A percentile compares a stretch with the other conserved stretches of the same genome.
Evolutionary conservation across 2,797 vertebrate species (phyloP).

Genomic region (Vespertilio murinus): DNA sequence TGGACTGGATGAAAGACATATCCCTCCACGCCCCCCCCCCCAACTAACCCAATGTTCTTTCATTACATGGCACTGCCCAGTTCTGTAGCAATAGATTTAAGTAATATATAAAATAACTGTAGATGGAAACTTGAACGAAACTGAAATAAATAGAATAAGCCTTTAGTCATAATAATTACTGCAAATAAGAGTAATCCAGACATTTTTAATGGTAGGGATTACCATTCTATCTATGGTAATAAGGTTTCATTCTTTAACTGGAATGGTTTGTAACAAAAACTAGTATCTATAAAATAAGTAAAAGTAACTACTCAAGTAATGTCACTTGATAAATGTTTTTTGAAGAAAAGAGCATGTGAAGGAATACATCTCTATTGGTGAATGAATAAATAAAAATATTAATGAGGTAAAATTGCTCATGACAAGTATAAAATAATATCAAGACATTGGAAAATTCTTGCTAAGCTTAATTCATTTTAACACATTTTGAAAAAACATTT

Average conservation of each 20-base stretch:
- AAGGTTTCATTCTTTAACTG: slow-evolving; percentile 58
- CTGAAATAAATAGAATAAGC: slow-evolving; percentile 62
- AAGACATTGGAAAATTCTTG: slow-evolving; percentile 38
- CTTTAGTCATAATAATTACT: slow-evolving; percentile 68
- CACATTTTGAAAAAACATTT: slow-evolving; percentile 21
- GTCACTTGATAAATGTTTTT: slow-evolving; percentile 37
- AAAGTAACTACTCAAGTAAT: slow-evolving; percentile 65
- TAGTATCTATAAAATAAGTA: slow-evolving; percentile 67
- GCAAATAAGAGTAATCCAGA: slow-evolving; percentile 61
- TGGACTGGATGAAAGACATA: neutral
- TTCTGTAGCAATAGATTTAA: neutral
- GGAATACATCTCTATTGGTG: neutral
- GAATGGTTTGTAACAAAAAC: slow-evolving; percentile 28
- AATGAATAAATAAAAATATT: slow-evolving; percentile 66
- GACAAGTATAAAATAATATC: slow-evolving; percentile 32
- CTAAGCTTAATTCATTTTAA: slow-evolving; percentile 50
- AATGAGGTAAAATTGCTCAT: slow-evolving; percentile 37
- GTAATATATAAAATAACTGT: neutral
- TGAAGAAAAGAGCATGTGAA: slow-evolving; percentile 1
- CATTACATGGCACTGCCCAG: neutral
- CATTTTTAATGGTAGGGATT: slow-evolving; percentile 70
- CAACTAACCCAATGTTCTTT: neutral
- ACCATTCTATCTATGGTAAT: slow-evolving; percentile 18
- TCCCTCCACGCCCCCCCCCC: too few relatives aligned
- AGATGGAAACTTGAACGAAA: slow-evolving; percentile 53